Base-by-base conservation (phyloP, 2,797 vertebrate genomes). In the Danio jaintianensis region DNA sequence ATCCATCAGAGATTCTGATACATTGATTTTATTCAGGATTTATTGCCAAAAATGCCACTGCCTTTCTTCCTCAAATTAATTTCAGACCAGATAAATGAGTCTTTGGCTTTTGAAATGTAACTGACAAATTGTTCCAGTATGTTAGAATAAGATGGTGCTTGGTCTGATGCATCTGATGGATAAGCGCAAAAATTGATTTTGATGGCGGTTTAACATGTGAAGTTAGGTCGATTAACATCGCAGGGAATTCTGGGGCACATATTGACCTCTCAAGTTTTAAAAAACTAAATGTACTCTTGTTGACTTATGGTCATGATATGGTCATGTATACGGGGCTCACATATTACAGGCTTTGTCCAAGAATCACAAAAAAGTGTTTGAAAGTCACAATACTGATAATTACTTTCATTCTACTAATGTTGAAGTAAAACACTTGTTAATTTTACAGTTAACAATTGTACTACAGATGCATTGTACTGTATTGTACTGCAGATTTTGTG, bases 31-130 rank as follows among this genome's bases (percentile, higher is more conserved):
- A 43, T 62, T 38, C 1, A 38, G 4, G 43, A 48, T 12, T 12
- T 48, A n/a, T 0, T 38, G 16, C 2, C 1, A 11, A 10, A 56
- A 45, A 58, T 47, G 18, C 7, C 58, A 18, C 38, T 36, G 45
- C 22, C 16, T 40, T 11, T 50, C 11, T 50, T 75, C 90, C 40
- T 92, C 92, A 93, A 92, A 89, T 85, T 82, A 89, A 92, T 94
- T 94, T 94, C 90, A 93, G 90, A 91, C 91, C 92, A 91, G 81
- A 77, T 88, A 91, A 91, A 90, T 87, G 90, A 85, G 84, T 85
- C 89, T 90, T 86, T 87, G 83, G 83, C 79, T 85, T 85, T 87
- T 22, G 87, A 67, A 71, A 86, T 85, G 16, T 58, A 79, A 36
- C 79, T 86, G 75, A 1, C 6, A 52, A 71, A 67, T 20, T 43